Conservation (phyloP, 2,888 invertebrate species). For the Volucella zonaria region DNA sequence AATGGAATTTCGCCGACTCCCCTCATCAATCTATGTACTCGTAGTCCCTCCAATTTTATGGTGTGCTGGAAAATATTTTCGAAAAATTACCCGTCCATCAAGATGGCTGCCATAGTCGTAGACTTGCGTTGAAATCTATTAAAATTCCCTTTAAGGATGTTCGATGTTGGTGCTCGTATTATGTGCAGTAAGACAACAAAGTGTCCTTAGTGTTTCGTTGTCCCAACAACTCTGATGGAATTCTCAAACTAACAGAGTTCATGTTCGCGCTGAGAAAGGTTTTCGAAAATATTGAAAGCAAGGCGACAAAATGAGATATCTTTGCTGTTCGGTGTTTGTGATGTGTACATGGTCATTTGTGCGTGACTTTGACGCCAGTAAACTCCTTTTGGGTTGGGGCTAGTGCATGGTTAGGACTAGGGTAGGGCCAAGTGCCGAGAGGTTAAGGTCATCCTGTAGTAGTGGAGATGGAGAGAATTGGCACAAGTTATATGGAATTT, state of each 20-base stretch:
- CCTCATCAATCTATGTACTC: constrained; percentile 6
- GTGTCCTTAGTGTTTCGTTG: constrained; percentile 26
- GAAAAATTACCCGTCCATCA: neutral
- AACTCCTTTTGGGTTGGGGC: constrained; percentile 4
- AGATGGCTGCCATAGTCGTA: neutral
- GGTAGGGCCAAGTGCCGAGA: neutral
- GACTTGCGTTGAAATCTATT: constrained; percentile 35
- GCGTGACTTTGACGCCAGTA: constrained; percentile 54
- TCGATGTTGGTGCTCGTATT: neutral
- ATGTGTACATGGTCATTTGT: constrained; percentile 56
- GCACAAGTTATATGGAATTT: constrained; percentile 52
- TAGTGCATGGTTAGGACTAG: neutral
- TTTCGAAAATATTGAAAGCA: constrained; percentile 12
- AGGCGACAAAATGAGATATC: constrained; percentile 46
- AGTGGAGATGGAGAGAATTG: constrained; percentile 27
- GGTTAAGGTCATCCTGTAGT: constrained; percentile 47
- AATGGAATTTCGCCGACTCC: neutral
- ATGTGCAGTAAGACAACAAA: neutral
- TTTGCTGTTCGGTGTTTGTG: constrained; percentile 14
- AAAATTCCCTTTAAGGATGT: constrained; percentile 19
- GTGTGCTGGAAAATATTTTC: neutral
- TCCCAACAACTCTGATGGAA: constrained; percentile 6
- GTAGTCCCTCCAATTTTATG: neutral
- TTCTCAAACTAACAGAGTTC: constrained; percentile 21
- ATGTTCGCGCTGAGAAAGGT: neutral